These are phyloP conservation scores for Cinara cedri DNA, from an alignment of 2,888 invertebrate genomes.

Conservation along the genomic window DNA sequence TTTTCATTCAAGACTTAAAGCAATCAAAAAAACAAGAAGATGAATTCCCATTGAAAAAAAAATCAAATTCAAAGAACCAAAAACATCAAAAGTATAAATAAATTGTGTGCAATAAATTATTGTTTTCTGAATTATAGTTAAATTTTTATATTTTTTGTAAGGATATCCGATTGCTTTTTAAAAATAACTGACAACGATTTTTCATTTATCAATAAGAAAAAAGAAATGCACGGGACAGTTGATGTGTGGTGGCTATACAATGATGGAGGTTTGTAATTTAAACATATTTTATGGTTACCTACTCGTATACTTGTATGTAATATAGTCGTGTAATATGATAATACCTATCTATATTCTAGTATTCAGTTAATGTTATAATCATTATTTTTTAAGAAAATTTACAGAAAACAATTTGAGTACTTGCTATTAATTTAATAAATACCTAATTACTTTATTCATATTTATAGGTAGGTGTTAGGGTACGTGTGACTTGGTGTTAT, in stretches of 20 bases:
- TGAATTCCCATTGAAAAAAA: background rate
- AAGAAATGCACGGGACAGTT: conserved; percentile 76
- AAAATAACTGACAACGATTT: background rate
- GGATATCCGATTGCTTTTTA: conserved; percentile 16
- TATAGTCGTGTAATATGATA: too few species aligned
- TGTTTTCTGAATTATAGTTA: background rate
- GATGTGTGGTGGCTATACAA: conserved; percentile 99
- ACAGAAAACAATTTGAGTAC: too few species aligned
- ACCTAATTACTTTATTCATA: too few species aligned
- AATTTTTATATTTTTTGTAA: too few species aligned
- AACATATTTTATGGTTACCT: too few species aligned
- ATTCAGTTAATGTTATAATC: too few species aligned
- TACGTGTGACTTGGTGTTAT: too few species aligned
- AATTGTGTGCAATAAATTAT: background rate
- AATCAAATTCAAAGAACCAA: background rate
- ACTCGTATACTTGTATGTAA: too few species aligned
- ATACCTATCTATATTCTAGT: too few species aligned
- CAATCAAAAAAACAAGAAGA: background rate
- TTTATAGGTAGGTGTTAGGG: too few species aligned
- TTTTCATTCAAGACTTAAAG: background rate
- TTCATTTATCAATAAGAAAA: conserved; percentile 11
- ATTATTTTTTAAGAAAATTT: too few species aligned
- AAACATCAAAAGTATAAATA: conserved; percentile 22
- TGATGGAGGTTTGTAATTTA: conserved; percentile 76
- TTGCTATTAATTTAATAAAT: too few species aligned